Conservation (phyloP, 2,888 invertebrate species). For the Fragum sueziense region DNA sequence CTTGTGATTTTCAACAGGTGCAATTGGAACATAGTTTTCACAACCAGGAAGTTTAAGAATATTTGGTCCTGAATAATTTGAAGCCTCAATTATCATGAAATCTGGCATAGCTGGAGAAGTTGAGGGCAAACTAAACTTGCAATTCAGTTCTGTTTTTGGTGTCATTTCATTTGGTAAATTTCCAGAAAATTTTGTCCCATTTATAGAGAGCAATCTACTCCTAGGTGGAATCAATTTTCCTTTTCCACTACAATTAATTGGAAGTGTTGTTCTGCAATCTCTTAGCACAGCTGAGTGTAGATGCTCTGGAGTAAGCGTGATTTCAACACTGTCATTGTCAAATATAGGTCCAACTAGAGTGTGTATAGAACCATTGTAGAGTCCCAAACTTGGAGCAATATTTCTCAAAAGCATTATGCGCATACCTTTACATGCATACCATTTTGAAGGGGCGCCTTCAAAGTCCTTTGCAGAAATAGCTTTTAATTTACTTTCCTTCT, state of each 20-base stretch:
- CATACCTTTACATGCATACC: neutral
- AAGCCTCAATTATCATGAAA: neutral
- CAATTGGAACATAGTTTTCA: constrained; percentile 4
- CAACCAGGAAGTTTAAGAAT: constrained; percentile 1
- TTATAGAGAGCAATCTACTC: neutral
- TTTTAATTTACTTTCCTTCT: neutral
- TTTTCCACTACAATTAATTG: neutral
- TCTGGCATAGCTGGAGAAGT: neutral
- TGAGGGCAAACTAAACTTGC: neutral
- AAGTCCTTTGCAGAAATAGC: neutral
- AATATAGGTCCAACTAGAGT: neutral
- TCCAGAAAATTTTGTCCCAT: neutral
- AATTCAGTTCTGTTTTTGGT: neutral
- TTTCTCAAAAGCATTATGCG: constrained; percentile 3
- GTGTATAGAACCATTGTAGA: constrained; percentile 3
- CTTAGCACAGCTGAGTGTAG: neutral
- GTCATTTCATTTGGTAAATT: neutral
- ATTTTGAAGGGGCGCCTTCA: neutral
- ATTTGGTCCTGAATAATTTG: neutral
- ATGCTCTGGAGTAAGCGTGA: neutral
- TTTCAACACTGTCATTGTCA: neutral
- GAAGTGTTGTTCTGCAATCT: neutral
- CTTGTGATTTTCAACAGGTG: neutral
- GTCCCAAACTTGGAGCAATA: neutral
- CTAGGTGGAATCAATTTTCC: neutral